Evolutionary conservation across 2,113 vertebrate genomes (phyloP).

Genomic region (Antechinus stuartii): DNA sequence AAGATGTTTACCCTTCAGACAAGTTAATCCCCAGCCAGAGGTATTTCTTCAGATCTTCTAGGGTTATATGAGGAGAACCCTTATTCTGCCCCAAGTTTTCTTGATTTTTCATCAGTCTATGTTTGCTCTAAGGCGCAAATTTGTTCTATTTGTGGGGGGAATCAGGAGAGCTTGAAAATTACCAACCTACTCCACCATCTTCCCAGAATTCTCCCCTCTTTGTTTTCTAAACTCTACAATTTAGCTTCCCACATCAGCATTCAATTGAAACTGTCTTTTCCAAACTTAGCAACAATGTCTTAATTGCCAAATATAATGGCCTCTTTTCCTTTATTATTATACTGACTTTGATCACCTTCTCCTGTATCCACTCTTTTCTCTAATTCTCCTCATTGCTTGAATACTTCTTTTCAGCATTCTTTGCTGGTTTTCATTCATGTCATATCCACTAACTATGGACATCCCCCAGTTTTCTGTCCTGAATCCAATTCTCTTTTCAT

Average conservation of each 20-base stretch:
- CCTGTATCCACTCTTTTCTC: not conserved
- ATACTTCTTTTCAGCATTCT: not conserved
- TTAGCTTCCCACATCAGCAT: not conserved
- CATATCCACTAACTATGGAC: not conserved
- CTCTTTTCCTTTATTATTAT: not conserved
- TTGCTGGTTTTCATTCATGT: not conserved
- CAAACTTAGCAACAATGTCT: not conserved
- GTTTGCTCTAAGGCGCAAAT: no score
- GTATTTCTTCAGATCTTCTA: no score
- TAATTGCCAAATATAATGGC: not conserved
- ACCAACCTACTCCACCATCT: no score
- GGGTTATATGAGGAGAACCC: no score
- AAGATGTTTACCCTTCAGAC: no score
- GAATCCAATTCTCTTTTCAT: not conserved
- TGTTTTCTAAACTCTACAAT: not conserved
- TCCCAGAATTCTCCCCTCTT: not conserved
- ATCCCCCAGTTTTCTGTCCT: not conserved
- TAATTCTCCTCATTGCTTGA: not conserved
- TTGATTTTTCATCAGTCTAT: no score
- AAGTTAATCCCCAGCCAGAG: no score
- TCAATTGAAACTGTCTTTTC: not conserved
- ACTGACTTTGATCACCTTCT: not conserved
- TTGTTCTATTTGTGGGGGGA: no score
- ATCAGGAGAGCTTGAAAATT: no score
- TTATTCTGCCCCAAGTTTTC: no score